Evolutionary conservation across 1,140 invertebrate genomes (phyloP), one percentile per base, ranked within the genome.

Genomic region (Chionoecetes opilio): DNA sequence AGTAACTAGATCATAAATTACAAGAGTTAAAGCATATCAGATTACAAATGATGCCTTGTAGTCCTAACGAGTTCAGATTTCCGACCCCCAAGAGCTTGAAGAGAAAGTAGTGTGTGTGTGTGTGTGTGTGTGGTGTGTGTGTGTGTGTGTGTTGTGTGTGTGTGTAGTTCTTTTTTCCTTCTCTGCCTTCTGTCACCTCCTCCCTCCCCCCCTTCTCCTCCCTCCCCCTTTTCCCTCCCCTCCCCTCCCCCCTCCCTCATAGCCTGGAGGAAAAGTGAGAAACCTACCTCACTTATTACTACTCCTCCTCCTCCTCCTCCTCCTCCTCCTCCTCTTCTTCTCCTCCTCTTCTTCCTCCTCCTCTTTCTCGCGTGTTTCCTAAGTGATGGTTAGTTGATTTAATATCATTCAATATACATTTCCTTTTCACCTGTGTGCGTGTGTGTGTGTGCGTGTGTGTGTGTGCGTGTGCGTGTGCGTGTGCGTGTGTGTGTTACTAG

Each of bases 401-500:
- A 75, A 75, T 75, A 75, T 21, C 63, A n/a, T 75, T 21, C n/a
- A 75, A n/a, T n/a, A 75, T 21, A 21, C 63, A 75, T 26, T 75
- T 75, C 5, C 63, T 26, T 75, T 75, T 75, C n/a, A 75, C 63
- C 63, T n/a, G 63, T 75, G 63, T 75, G 63, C n/a, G 63, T 75
- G 63, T 75, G 63, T 75, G 63, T 75, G 63, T 75, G 63, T 75
- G 63, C n/a, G 63, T 75, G 63, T 75, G 63, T 75, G 63, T 75
- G 63, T 75, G 63, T 75, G 63, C n/a, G 63, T 75, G 63, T 75
- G 63, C n/a, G 63, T 75, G 63, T 75, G 63, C n/a, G 63, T 75
- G 63, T 75, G 63, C n/a, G 63, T 75, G 63, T 75, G 63, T 75
- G 63, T 75, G 63, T 75, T 75, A 75, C 0, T 1, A 75, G 6